Evolutionary conservation across 2,797 vertebrate species (phyloP).

Genomic region (Jordanella pulchra): DNA sequence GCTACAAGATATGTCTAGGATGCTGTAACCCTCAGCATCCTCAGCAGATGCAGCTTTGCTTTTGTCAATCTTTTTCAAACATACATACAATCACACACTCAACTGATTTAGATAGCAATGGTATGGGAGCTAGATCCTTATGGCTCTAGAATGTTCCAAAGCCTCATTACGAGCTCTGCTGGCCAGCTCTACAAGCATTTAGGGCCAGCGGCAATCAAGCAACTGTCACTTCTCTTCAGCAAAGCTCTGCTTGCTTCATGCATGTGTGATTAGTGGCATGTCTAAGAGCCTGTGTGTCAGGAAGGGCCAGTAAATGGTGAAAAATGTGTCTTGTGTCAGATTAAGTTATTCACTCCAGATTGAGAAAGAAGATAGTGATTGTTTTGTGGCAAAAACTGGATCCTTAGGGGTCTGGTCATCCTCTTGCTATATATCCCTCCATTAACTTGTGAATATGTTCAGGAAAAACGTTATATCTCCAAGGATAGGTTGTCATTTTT

Average conservation of each 20-base stretch:
- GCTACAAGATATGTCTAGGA: background rate
- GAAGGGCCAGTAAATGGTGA: background rate
- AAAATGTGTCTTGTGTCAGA: slow-evolving; percentile 21
- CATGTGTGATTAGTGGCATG: slow-evolving; percentile 34
- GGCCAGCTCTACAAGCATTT: slow-evolving; percentile 43
- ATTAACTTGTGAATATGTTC: slow-evolving; percentile 1
- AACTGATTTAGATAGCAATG: slow-evolving; percentile 38
- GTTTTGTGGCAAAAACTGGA: slow-evolving; percentile 2
- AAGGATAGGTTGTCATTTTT: slow-evolving; percentile 15
- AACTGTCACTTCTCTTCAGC: slow-evolving; percentile 71
- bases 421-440: background rate
- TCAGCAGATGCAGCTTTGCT: background rate
- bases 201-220: slow-evolving; percentile 63
- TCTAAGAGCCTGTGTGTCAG: slow-evolving; percentile 19
- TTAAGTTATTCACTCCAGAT: slow-evolving; percentile 30
- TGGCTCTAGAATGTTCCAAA: slow-evolving; percentile 61
- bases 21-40: background rate
- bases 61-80: background rate
- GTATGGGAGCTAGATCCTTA: slow-evolving; percentile 53
- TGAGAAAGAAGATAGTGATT: slow-evolving; percentile 4
- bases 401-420: background rate
- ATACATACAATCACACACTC: slow-evolving; percentile 11
- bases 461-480: slow-evolving; percentile 1
- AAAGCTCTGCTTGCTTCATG: slow-evolving; percentile 22
- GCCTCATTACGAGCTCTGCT: slow-evolving; percentile 55